Base-by-base conservation (phyloP, 2,113 vertebrate species). In the Phoenicopterus ruber region DNA sequence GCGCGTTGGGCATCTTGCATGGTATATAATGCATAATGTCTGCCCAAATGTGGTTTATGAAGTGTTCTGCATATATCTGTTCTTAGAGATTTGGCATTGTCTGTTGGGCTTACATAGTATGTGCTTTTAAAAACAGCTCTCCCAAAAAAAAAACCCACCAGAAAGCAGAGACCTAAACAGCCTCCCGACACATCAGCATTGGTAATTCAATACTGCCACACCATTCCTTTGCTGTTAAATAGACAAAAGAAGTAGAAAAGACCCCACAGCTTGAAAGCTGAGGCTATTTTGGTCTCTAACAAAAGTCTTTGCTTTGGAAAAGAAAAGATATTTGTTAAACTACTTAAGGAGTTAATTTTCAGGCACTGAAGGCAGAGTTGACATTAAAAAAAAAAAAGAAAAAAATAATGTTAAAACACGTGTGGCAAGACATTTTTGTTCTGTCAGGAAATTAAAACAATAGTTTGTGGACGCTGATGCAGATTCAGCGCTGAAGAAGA, bases 201-300 rank as follows among this genome's bases (percentile, higher is more conserved):
- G 49, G 77, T 77, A 96, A 93, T 90, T 88, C 90, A 87, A 91
- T 91, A 69, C 65, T 44, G 31, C 25, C 32, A 17, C 38, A 1
- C 74, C 34, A n/a, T 82, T 86, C 63, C 44, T 91, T 55, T 79
- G 61, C 77, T 73, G 31, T 80, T 93, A 69, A 81, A 46, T 82
- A 96, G 92, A 86, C 84, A 88, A 92, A 94, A 87, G 91, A 79
- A 82, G 47, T 32, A 69, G 78, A 91, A 94, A 70, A 28, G 93
- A 93, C 93, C 91, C 78, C 95, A 94, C 93, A 95, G 93, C 73
- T 94, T 95, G 93, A 91, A 94, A 86, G 49, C 50, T 58, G 54
- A 32, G 82, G 55, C 63, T 94, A 12, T 92, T 95, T 93, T 78
- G 21, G 36, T 61, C 61, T 91, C 74, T 72, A 38, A 88, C 83